These are phyloP conservation scores for Drosophila limbata DNA, from an alignment of 2,888 invertebrate species.

Conservation along the genomic window DNA sequence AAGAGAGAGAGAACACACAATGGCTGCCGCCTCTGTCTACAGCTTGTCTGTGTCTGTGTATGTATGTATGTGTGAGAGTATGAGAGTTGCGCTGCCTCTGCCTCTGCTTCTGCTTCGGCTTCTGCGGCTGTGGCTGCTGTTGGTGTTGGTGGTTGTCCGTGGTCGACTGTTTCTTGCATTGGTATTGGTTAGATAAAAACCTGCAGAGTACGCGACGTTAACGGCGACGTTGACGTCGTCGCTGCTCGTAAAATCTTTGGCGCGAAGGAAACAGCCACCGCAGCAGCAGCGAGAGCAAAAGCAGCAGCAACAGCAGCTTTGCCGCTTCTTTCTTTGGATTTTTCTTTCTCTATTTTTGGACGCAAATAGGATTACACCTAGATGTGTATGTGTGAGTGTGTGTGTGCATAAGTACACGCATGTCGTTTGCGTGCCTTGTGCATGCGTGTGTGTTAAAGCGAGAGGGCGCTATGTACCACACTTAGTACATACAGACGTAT, in stretches of 20 bases:
- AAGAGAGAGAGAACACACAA: conserved; percentile 61
- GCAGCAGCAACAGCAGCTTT: conserved; percentile 56
- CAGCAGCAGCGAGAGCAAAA: conserved; percentile 43
- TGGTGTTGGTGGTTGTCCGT: conserved; percentile 60
- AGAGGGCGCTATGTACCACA: conserved; percentile 42
- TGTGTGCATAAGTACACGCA: conserved; percentile 47
- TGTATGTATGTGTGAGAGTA: conserved; percentile 19
- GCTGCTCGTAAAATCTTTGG: conserved; percentile 55
- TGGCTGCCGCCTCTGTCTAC: conserved; percentile 52
- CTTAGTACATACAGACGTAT: conserved; percentile 10
- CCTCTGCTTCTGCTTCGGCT: conserved; percentile 25
- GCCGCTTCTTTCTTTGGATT: conserved; percentile 73
- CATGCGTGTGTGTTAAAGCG: conserved; percentile 46
- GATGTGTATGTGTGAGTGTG: conserved; percentile 26
- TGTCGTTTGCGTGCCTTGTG: conserved; percentile 59
- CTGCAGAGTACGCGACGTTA: conserved; percentile 52
- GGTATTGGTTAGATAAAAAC: conserved; percentile 75
- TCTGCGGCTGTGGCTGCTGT: conserved; percentile 29
- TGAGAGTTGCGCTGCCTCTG: conserved; percentile 37
- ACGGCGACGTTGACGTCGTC: conserved; percentile 15
- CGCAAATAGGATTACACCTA: conserved; percentile 75
- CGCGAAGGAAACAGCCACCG: conserved; percentile 63
- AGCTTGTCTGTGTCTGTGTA: conserved; percentile 14
- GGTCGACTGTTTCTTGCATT: conserved; percentile 33
- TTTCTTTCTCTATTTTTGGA: conserved; percentile 72